These are phyloP conservation scores for Spea bombifrons DNA, from an alignment of 2,113 vertebrate species.

Conservation along the genomic window DNA sequence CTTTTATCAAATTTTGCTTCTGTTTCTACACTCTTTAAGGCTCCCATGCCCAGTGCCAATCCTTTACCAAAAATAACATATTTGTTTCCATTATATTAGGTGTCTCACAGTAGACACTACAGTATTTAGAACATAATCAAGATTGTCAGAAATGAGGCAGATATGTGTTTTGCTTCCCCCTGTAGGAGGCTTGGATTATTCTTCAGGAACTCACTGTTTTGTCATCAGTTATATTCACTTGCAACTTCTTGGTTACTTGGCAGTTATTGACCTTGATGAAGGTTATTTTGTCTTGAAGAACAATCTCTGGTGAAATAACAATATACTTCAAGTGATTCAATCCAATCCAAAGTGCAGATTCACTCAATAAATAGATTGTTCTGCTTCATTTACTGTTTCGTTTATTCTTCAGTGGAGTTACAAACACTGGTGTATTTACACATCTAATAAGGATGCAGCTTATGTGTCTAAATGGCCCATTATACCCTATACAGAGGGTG, in stretches of 20 bases:
- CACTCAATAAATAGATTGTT: slow-evolving; percentile 15
- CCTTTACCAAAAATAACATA: too few relatives aligned
- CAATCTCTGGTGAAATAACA: slow-evolving; percentile 17
- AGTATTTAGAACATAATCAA: too few relatives aligned
- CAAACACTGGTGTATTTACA: not conserved
- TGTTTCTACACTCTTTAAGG: too few relatives aligned
- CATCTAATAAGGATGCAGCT: not conserved
- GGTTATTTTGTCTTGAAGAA: slow-evolving; percentile 21
- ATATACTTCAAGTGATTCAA: slow-evolving; percentile 14
- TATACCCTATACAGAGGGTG: not conserved
- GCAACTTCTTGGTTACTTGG: slow-evolving; percentile 5
- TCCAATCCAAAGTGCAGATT: slow-evolving; percentile 9
- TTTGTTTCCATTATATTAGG: too few relatives aligned
- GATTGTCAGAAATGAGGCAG: slow-evolving; percentile 12
- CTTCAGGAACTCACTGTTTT: slow-evolving; percentile 3
- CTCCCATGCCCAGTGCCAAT: too few relatives aligned
- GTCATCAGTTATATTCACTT: slow-evolving; percentile 13
- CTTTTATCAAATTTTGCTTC: too few relatives aligned
- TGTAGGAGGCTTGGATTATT: slow-evolving; percentile 3
- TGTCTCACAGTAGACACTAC: too few relatives aligned
- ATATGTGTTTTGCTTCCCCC: slow-evolving; percentile 7
- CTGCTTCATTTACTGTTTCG: not conserved
- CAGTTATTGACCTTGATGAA: slow-evolving; percentile 25
- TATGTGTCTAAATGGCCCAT: not conserved
- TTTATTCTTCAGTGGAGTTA: not conserved